Evolutionary conservation across 2,797 vertebrate species (phyloP), one percentile per base, ranked within the genome.

Genomic region (Myripristis murdjan): DNA sequence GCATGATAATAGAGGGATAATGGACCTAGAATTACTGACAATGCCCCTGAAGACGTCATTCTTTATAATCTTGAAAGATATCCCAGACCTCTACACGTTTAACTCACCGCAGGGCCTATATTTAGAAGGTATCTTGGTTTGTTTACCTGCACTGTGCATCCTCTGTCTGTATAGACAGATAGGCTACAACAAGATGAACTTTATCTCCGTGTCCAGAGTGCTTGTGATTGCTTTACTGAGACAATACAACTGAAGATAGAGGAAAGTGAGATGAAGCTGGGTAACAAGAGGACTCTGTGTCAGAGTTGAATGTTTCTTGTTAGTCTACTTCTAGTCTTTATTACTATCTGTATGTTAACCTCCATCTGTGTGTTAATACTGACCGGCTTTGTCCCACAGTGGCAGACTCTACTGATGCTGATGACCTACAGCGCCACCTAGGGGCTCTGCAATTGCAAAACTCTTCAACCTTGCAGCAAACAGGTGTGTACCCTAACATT

Each of bases 401-500:
- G 58, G 66, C 90, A 76, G 91, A 78, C n/a, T 33, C 61, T 24
- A 83, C 87, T 68, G 52, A 77, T 22, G 70, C 84, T 51, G 87
- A 88, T n/a, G 84, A 82, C n/a, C 41, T 70, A 49, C 86, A 72
- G 57, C 65, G 18, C 12, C 57, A 73, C 5, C 59, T 60, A 15
- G 86, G 87, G 2, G 69, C 51, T 56, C 35, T 75, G 23, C 73
- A 79, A 23, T 43, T 41, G 4, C 86, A 81, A 2, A 85, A 75
- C 58, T 84, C 84, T 1, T 16, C 57, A 2, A 26, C 75, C 14
- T 65, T 93, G 70, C 89, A 91, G 67, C 79, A 12, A 64, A 94
- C 91, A 80, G 95, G 95, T 95, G 58, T 43, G 83, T 35, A 22
- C 31, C n/a, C 11, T 0, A 70, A 22, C n/a, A 8, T 8, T 3